Evolutionary conservation across 2,888 invertebrate genomes (phyloP), one percentile per base, ranked within the genome.

Genomic region (Diaprepes abbreviatus): DNA sequence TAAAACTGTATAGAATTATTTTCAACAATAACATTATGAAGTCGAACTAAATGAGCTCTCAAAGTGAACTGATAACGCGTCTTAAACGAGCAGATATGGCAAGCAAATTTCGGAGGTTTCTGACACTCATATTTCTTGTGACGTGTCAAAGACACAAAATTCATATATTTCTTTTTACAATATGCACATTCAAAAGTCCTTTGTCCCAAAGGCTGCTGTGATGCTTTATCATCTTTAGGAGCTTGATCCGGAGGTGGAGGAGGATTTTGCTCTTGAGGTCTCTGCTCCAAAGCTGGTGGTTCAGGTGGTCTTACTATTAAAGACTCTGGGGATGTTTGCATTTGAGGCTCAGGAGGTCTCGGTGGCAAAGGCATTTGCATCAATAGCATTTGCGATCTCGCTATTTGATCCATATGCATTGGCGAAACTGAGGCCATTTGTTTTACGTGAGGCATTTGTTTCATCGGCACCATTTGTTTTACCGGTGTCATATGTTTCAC

Each of bases 81-180:
- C 19, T 66, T 68, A 35, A 73, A 74, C 1, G 70, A 63, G 38
- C 74, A 74, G 1, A 73, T 40, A 33, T 66, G 72, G 38, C 73
- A 74, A 1, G 60, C 45, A 28, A 70, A 70, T 1, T 63, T 64
- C 16, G 66, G 68, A 2, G 71, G 71, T 31, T 73, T 72, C 10
- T 66, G 63, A 38, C 74, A 74, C 21, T 73, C 71, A 50, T 74
- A 74, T 36, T 73, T 74, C 36, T 70, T 62, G 57, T 77, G 77
- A 48, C 74, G 74, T 12, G 71, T 71, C 28, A 77, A 66, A 0
- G 76, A 75, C 12, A 73, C 72, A 3, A 70, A 71, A 66, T 72
- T 76, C 71, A 75, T 74, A 50, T 75, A 77, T n/a, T 63, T 67
- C 58, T 73, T 75, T 9, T 67, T 68, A 60, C 76, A 76, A 19